Evolutionary conservation across 2,888 invertebrate species (phyloP).

Genomic region (Dolomedes plantarius): DNA sequence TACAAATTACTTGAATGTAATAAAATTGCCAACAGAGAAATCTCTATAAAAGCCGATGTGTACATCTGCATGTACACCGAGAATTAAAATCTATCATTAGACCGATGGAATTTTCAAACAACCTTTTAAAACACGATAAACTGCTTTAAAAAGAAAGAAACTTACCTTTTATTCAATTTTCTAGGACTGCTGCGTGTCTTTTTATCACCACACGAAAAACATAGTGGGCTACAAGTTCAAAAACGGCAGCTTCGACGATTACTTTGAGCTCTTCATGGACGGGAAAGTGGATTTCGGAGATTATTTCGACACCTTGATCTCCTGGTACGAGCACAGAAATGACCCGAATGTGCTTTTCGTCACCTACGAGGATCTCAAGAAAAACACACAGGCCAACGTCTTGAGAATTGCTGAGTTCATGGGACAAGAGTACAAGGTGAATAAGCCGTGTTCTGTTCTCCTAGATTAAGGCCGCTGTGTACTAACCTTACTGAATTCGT

Average conservation of each 20-base stretch:
- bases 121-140: too few species aligned
- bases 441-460: too few species aligned
- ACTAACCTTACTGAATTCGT: too few species aligned
- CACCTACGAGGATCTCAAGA: conserved; percentile 77
- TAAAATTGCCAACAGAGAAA: too few species aligned
- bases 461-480: too few species aligned
- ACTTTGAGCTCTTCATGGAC: conserved; percentile 76
- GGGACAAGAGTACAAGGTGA: conserved; percentile 59
- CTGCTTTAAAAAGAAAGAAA: too few species aligned
- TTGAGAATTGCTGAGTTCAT: conserved; percentile 73
- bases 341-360: conserved; percentile 76
- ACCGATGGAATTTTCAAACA: too few species aligned
- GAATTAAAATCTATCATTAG: too few species aligned
- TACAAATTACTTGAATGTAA: too few species aligned
- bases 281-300: conserved; percentile 75
- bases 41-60: too few species aligned
- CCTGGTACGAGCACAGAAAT: conserved; percentile 72
- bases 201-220: conserved; percentile 75
- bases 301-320: conserved; percentile 64
- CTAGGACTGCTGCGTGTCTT: conserved; percentile 77
- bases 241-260: conserved; percentile 75
- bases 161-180: too few species aligned
- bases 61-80: too few species aligned
- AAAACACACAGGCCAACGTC: conserved; percentile 67
- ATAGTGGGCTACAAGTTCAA: not conserved